These are phyloP conservation scores for Stenolophus ochropezus DNA, from an alignment of 2,888 invertebrate species.

Conservation along the genomic window DNA sequence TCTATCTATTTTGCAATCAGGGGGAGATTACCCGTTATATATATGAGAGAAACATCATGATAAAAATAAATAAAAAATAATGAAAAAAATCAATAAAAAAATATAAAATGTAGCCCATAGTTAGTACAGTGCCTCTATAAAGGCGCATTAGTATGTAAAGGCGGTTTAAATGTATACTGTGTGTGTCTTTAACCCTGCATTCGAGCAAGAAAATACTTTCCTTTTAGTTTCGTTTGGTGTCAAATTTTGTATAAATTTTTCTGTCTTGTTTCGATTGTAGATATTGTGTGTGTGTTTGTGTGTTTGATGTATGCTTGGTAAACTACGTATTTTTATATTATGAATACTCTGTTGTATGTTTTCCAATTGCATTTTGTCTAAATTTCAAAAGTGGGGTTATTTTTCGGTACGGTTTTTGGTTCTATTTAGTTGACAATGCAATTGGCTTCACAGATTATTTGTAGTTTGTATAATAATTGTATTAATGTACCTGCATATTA, in stretches of 20 bases:
- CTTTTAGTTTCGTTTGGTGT: constrained; percentile 41
- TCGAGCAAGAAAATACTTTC: constrained; percentile 37
- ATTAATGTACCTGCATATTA: constrained; percentile 48
- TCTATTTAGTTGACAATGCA: constrained; percentile 33
- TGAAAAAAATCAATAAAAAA: constrained; percentile 52
- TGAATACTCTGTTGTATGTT: constrained; percentile 42
- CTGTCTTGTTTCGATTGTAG: constrained; percentile 41
- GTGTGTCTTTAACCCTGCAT: constrained; percentile 38
- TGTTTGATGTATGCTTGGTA: constrained; percentile 46
- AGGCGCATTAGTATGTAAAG: constrained; percentile 47
- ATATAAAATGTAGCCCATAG: constrained; percentile 52
- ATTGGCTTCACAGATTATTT: constrained; percentile 51
- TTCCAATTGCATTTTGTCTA: constrained; percentile 40
- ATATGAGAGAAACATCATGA: constrained; percentile 56
- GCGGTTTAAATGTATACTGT: constrained; percentile 37
- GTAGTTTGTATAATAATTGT: constrained; percentile 48
- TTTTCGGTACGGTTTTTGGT: constrained; percentile 14
- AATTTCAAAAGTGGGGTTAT: constrained; percentile 30
- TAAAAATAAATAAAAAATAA: constrained; percentile 57
- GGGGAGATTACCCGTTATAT: constrained; percentile 43
- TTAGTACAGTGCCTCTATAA: constrained; percentile 51
- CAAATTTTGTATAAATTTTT: constrained; percentile 43
- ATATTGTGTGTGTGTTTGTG: constrained; percentile 27
- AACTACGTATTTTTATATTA: constrained; percentile 48
- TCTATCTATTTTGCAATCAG: constrained; percentile 25